A percentile compares a stretch with the other conserved stretches of the same genome.
phyloP scores from a whole-genome alignment of 2,797 vertebrate species.

The Anguilla megastoma region DNA sequence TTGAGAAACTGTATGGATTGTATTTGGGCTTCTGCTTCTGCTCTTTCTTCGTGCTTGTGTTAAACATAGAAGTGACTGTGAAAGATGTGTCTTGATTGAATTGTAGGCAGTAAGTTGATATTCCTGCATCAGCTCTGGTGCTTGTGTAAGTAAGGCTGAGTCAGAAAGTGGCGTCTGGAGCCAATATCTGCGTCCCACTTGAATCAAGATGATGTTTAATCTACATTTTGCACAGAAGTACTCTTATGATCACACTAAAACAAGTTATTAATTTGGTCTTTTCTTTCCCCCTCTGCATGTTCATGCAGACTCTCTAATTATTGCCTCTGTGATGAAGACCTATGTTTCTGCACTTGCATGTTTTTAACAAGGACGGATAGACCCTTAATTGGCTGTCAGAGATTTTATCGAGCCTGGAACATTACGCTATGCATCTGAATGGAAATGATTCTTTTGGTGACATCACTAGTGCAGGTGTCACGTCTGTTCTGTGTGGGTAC shows the following conservation, averaged over 20 bases:
- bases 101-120: constrained; percentile 14
- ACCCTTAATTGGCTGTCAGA: neutral
- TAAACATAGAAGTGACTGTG: neutral
- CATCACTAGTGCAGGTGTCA: neutral
- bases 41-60: neutral
- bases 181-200: constrained; percentile 2
- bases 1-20: neutral
- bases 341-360: constrained; percentile 10
- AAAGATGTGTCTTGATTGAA: neutral
- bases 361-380: neutral
- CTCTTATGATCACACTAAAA: constrained; percentile 6
- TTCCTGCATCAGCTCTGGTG: neutral
- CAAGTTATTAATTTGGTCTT: neutral
- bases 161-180: neutral
- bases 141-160: constrained; percentile 3
- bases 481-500: neutral
- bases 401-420: neutral
- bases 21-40: neutral
- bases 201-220: constrained; percentile 16
- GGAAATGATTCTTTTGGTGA: neutral
- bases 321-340: neutral
- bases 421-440: neutral
- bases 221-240: neutral
- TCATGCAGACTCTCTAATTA: constrained; percentile 3
- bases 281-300: neutral